These are phyloP conservation scores for Drosophila stalkeri DNA, from an alignment of 2,888 invertebrate species.

Conservation along the genomic window DNA sequence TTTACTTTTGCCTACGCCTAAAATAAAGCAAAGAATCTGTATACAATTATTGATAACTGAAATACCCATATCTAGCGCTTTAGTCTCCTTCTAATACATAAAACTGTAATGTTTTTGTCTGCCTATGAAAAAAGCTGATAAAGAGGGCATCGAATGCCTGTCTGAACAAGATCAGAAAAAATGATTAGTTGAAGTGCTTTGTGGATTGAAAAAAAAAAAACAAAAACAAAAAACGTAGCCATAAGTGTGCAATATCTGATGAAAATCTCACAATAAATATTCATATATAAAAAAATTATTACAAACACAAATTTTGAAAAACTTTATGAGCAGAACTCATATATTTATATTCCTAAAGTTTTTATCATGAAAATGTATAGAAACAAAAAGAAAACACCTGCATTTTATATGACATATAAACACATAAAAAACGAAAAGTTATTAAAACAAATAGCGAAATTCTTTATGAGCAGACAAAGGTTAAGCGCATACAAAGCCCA, in stretches of 20 bases:
- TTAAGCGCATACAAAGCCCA: slow-evolving; percentile 3
- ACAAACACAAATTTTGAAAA: not conserved
- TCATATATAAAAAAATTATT: not conserved
- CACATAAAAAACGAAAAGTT: not conserved
- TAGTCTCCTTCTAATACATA: not conserved
- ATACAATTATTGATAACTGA: not conserved
- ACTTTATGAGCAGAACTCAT: not conserved
- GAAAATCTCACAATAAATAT: not conserved
- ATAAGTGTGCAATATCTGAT: not conserved
- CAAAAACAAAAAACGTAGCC: not conserved
- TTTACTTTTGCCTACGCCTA: not conserved
- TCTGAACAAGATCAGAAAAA: not conserved
- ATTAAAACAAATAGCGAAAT: not conserved
- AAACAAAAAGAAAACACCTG: slow-evolving; percentile 9
- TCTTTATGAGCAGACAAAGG: slow-evolving; percentile 23
- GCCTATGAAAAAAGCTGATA: not conserved
- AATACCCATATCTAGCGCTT: not conserved
- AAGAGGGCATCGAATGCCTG: not conserved
- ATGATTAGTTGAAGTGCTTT: not conserved
- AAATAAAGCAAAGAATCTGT: not conserved
- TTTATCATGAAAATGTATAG: not conserved
- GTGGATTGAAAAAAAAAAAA: too few relatives aligned
- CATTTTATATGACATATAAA: not conserved
- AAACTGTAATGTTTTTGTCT: not conserved
- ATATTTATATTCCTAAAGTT: not conserved